phyloP scores from a whole-genome alignment of 2,888 invertebrate genomes.

The Seira sanloemensis region DNA sequence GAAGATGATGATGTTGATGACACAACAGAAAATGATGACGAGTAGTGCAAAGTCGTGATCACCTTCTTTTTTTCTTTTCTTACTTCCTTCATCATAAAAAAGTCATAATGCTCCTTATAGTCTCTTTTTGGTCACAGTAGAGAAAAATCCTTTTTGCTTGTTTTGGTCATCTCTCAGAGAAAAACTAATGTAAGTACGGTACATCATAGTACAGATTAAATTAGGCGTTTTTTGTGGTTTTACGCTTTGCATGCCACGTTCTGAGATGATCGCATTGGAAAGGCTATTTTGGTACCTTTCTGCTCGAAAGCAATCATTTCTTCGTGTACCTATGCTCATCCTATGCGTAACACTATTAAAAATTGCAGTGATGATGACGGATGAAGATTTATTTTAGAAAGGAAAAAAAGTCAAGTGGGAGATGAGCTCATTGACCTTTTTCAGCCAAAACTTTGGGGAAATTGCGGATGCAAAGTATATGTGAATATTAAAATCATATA shows the following conservation, averaged over 20 bases:
- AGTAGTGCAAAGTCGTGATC: constrained; percentile 16
- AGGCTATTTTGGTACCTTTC: constrained; percentile 34
- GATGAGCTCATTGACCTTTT: not conserved
- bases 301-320: not conserved
- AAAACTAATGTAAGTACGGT: not conserved
- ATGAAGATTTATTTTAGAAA: not conserved
- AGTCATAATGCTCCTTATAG: not conserved
- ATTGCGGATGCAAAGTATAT: not conserved
- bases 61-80: constrained; percentile 12
- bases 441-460: not conserved
- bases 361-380: not conserved
- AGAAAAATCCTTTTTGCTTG: not conserved
- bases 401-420: not conserved
- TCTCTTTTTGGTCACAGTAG: not conserved
- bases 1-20: constrained; percentile 36
- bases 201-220: not conserved
- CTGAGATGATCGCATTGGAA: no score
- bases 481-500: not conserved
- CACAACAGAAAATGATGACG: constrained; percentile 30
- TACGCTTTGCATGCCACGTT: not conserved
- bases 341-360: not conserved
- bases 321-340: not conserved
- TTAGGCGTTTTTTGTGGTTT: not conserved
- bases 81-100: constrained; percentile 11
- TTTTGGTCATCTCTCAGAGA: constrained; percentile 8